Conservation (phyloP, 2,113 vertebrate genomes). For the Amia ocellicauda region DNA sequence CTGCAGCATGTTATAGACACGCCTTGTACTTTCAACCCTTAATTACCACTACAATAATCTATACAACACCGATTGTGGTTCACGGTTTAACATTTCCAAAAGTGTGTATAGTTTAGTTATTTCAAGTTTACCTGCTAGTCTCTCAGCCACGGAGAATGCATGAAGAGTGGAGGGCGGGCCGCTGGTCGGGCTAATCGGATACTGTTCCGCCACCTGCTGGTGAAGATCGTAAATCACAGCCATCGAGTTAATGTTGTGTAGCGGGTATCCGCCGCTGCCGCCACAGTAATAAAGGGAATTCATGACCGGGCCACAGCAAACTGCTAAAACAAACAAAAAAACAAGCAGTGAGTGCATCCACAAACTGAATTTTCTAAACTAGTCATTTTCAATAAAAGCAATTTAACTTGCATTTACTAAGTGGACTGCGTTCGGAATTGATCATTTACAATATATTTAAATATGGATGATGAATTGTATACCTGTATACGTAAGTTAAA, state of each 20-base stretch:
- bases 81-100: no score
- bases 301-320: conserved; percentile 33
- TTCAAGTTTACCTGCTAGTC: conserved; percentile 70
- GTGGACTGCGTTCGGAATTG: conserved; percentile 23
- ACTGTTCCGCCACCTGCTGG: conserved; percentile 63
- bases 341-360: neutral
- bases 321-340: conserved; percentile 4
- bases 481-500: no score
- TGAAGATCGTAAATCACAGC: conserved; percentile 50
- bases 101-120: no score
- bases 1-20: no score
- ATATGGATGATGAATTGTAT: no score
- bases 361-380: neutral
- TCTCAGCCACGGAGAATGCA: conserved; percentile 62
- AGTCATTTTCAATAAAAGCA: neutral
- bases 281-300: conserved; percentile 57
- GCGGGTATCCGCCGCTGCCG: conserved; percentile 24
- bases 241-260: conserved; percentile 47
- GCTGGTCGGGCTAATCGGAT: conserved; percentile 40
- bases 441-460: no score
- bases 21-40: no score
- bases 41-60: no score
- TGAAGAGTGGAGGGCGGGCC: conserved; percentile 37
- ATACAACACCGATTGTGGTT: no score
- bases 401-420: neutral